These are phyloP conservation scores for Drosophila subsilvestris DNA, from an alignment of 2,888 invertebrate species.

Conservation along the genomic window DNA sequence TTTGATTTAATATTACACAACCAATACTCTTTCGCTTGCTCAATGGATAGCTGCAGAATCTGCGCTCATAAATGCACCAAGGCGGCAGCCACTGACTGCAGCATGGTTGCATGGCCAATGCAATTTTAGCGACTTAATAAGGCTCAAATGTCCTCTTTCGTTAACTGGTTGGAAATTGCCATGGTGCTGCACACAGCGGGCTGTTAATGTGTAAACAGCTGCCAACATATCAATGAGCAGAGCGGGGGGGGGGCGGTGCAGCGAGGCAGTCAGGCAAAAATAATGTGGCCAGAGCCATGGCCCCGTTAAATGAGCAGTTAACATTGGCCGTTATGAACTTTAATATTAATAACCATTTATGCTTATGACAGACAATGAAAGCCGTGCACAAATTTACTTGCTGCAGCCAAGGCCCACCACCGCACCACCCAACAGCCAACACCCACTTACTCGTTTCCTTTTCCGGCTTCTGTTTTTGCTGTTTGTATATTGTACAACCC, in stretches of 20 bases:
- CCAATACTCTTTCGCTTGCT: not conserved
- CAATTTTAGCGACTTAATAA: slow-evolving; percentile 60
- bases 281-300: slow-evolving; percentile 50
- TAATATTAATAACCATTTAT: slow-evolving; percentile 79
- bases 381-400: slow-evolving; percentile 51
- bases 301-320: slow-evolving; percentile 52
- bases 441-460: not conserved
- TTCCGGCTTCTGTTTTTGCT: slow-evolving; percentile 61
- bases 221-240: slow-evolving; percentile 54
- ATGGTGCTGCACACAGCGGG: slow-evolving; percentile 33
- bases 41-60: not conserved
- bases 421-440: not conserved
- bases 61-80: not conserved
- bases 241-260: not conserved
- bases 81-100: not conserved
- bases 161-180: slow-evolving; percentile 54
- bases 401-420: slow-evolving; percentile 2
- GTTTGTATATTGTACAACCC: too few species aligned
- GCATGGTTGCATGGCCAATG: slow-evolving; percentile 15
- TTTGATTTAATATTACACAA: slow-evolving; percentile 32
- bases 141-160: slow-evolving; percentile 66
- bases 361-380: slow-evolving; percentile 77
- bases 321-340: slow-evolving; percentile 59
- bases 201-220: slow-evolving; percentile 58
- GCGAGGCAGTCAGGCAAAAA: slow-evolving; percentile 40